Evolutionary conservation across 2,888 invertebrate species (phyloP), one percentile per base, ranked within the genome.

Genomic region (Cosmorhoe ocellata): DNA sequence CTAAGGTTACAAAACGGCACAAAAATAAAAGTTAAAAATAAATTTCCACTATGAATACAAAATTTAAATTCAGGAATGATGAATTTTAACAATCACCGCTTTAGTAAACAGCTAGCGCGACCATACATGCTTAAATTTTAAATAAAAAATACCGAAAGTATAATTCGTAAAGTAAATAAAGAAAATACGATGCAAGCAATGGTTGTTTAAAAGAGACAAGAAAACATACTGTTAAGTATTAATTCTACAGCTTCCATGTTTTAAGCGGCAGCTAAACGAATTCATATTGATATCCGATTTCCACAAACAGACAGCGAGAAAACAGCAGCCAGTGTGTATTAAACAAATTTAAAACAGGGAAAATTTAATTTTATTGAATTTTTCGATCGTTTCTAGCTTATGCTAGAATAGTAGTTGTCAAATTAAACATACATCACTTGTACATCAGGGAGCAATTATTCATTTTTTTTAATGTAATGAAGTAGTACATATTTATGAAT

Each of bases 1-100:
- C 71, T 70, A 68, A 72, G 61, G 61, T 61, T 64, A 59, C 63
- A 63, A 64, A 63, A 63, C 58, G 61, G 58, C 58, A 68, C 55
- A 66, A 59, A 63, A 50, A 63, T 66, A 63, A 51, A 48, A 44
- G 57, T 56, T 55, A 51, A 58, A 56, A 58, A 51, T 56, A 50
- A n/a, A 37, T 56, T 54, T 45, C 45, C 44, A 57, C 53, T n/a
- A n/a, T n/a, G n/a, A n/a, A 51, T 51, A 51, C 47, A 58, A 53
- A 54, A 45, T 47, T 58, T 58, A 47, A 57, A 49, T 56, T 57
- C 50, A 61, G 64, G 64, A 64, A 64, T 64, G 64, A 62, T 62
- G 56, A 58, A 56, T 55, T 55, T 57, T 56, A 52, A 59, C 33
- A 51, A 59, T 49, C 51, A 58, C 56, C 34, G 48, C 47, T 38